Base-by-base conservation (phyloP, 2,113 vertebrate genomes). In the Muntiacus reevesi region DNA sequence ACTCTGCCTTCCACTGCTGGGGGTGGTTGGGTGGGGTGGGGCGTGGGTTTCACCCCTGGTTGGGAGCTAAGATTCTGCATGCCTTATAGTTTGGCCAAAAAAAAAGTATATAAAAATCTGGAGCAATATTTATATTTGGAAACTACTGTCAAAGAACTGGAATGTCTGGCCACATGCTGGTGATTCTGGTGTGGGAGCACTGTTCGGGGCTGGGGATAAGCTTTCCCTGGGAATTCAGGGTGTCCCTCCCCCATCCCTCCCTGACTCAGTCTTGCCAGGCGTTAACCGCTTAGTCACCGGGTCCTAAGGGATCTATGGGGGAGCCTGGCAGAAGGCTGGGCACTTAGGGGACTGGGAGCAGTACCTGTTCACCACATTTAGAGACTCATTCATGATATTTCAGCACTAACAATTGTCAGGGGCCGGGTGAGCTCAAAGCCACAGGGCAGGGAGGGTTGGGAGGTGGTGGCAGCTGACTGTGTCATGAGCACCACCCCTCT, bases 11-110 rank as follows among this genome's bases (percentile, higher is more conserved):
- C 36, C 67, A 6, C 36, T 74, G 67, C 67, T 74, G 36, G 67
- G n/a, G 67, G 67, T 2, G 0, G 0, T 4, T 0, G 2, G 33
- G 2, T 36, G 33, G 64, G n/a, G 17, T 11, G 8, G 67, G 64
- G 36, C 0, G 2, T 23, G 36, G n/a, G 36, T 74, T 74, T 74
- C n/a, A 74, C 36, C n/a, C 55, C 67, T 1, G 5, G 36, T 23
- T 0, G 19, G n/a, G 67, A 74, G 36, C 67, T 40, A 40, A 12
- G n/a, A 40, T 40, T 23, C n/a, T 74, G 67, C 67, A 1, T 71
- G 21, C 36, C 19, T 40, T 74, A 40, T 40, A 13, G 67, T 74
- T 25, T 74, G 67, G 67, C 36, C 6, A 40, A n/a, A 67, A 67
- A 67, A 62, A 28, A 30, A 5, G 64, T 36, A 21, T 36, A 19